Conservation (phyloP, 2,113 vertebrate species). For the Centropristis striata region DNA sequence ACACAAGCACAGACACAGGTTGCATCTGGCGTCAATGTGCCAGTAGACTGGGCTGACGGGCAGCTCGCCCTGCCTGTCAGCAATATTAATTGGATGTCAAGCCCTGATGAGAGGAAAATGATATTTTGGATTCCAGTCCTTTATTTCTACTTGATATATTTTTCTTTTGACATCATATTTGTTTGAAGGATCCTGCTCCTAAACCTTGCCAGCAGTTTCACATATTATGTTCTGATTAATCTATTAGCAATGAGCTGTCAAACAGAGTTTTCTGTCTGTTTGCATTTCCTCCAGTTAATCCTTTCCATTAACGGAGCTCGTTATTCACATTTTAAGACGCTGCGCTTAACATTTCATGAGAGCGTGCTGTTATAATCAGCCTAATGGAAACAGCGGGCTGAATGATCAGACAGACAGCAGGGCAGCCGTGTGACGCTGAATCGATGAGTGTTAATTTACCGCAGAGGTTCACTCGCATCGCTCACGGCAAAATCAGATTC, state of each 20-base stretch:
- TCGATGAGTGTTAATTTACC: conserved; percentile 45
- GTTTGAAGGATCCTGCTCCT: neutral
- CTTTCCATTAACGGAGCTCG: neutral
- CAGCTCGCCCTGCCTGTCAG: neutral
- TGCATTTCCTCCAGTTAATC: neutral
- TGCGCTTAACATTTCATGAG: conserved; percentile 15
- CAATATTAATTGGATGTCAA: neutral
- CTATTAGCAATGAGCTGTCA: neutral
- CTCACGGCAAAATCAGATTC: conserved; percentile 44
- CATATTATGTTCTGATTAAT: neutral
- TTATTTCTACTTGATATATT: neutral
- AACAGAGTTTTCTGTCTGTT: neutral
- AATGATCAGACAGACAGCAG: conserved; percentile 19
- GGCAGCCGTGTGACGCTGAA: neutral
- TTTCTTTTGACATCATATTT: neutral
- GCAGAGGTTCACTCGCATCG: conserved; percentile 24
- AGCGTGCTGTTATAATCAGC: conserved; percentile 12
- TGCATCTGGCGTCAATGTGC: neutral
- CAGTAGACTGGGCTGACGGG: neutral
- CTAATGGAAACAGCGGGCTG: conserved; percentile 28
- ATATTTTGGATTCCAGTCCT: neutral
- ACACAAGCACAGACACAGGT: neutral
- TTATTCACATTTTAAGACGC: neutral
- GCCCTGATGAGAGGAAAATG: neutral
- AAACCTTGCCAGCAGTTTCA: neutral